Percentiles rank a stretch among this genome's conserved stretches.
These are phyloP conservation scores for Eunapius fragilis DNA, from an alignment of 37 sponge, comb jelly and placozoan genomes.

Conservation along the genomic window DNA sequence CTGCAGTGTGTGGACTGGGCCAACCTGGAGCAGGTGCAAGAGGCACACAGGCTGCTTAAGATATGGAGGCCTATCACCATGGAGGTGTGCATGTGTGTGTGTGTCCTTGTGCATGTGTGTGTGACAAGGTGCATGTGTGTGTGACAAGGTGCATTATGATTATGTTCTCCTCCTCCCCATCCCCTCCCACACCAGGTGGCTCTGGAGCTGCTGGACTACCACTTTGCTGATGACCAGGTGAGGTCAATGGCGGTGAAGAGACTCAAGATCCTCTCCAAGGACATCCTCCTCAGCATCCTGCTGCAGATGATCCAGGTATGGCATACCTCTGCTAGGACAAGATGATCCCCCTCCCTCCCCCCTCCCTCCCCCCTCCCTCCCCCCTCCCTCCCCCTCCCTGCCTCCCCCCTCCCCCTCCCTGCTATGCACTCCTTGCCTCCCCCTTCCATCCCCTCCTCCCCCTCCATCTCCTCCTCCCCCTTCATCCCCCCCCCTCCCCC, in stretches of 20 bases:
- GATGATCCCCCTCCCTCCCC: not conserved
- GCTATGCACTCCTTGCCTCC: no score
- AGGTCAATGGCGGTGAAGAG: slow-evolving; percentile 80
- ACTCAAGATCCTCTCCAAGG: slow-evolving; percentile 73
- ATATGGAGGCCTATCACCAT: slow-evolving; percentile 69
- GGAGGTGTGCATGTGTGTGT: slow-evolving; percentile 45
- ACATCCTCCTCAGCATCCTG: slow-evolving; percentile 71
- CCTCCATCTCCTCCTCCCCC: not conserved
- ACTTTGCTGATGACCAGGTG: slow-evolving; percentile 91
- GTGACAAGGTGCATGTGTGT: no score
- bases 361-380: no score
- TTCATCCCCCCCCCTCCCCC: no score
- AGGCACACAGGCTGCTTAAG: slow-evolving; percentile 56
- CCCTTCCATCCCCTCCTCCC: no score
- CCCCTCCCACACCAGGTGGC: slow-evolving; percentile 63
- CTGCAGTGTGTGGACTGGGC: slow-evolving; percentile 88
- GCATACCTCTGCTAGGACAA: not conserved
- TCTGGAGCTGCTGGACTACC: slow-evolving; percentile 88
- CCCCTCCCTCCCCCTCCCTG: no score
- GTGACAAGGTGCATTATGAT: not conserved
- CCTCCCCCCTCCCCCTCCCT: no score
- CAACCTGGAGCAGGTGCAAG: slow-evolving; percentile 64
- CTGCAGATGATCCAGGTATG: slow-evolving; percentile 87
- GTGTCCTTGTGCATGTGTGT: no score
- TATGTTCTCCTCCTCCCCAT: no score